Evolutionary conservation across 2,113 vertebrate species (phyloP), one percentile per base, ranked within the genome.

Genomic region (Parotia lawesii): DNA sequence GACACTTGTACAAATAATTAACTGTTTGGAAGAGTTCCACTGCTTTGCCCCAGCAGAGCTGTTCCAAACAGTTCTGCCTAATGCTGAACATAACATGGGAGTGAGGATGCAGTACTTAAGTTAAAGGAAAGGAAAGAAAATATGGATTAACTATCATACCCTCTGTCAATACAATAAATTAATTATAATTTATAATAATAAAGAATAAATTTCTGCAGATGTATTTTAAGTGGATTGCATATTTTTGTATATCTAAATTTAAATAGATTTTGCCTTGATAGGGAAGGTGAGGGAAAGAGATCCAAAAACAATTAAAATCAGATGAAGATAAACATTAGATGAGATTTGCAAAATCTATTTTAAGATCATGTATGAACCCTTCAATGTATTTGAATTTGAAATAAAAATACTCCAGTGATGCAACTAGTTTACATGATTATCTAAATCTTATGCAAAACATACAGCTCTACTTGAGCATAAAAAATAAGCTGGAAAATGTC

Each of bases 401-500:
- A 89, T 77, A 94, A 87, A 96, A 95, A 91, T 75, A 81, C 62
- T 87, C 58, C 53, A 82, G 53, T 87, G 84, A 92, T 90, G 84
- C 66, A 93, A 75, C 80, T 78, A 56, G 70, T 80, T 89, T 94
- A 92, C 66, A 87, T 82, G 83, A 96, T 94, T 91, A 95, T 53
- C 89, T 75, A 61, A 64, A 85, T 48, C 80, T 94, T 90, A 90
- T 90, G 89, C 73, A 91, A 93, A 96, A 90, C 80, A 81, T 15
- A 64, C 11, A 89, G 61, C 65, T 51, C 79, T 78, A 87, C 86
- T 92, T 90, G 65, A 88, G 83, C 70, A 71, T 70, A 45, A 94
- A 88, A 96, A 93, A 67, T 71, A 82, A 89, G 31, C 80, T 78
- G 40, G 44, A 81, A 96, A 95, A 96, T 92, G 94, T 94, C 95